Conservation (phyloP, 2,888 invertebrate genomes). For the Siphonodentalium dalli region DNA sequence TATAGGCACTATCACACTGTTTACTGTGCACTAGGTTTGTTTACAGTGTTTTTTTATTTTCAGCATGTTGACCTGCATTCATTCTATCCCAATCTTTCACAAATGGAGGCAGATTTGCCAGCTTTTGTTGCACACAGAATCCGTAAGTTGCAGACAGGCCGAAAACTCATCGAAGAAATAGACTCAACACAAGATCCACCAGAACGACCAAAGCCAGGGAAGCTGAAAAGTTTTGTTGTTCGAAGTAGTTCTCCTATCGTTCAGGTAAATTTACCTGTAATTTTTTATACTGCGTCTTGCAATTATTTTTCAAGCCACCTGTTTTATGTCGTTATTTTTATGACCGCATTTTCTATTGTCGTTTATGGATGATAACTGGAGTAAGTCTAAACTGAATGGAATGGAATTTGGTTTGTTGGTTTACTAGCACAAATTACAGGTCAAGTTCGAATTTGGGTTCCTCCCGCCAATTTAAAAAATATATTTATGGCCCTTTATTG, state of each 20-base stretch:
- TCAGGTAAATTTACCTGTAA: slow-evolving; percentile 14
- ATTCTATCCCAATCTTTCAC: slow-evolving; percentile 64
- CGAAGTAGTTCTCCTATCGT: slow-evolving; percentile 51
- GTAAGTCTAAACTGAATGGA: too few species aligned
- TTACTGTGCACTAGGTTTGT: too few species aligned
- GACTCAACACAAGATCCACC: slow-evolving; percentile 71
- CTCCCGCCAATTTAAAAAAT: too few species aligned
- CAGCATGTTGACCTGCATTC: slow-evolving; percentile 44
- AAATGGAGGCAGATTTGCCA: slow-evolving; percentile 75
- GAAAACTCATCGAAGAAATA: slow-evolving; percentile 76
- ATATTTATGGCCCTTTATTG: too few species aligned
- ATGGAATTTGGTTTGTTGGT: too few species aligned
- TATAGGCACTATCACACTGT: too few species aligned
- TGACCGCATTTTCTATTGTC: neutral
- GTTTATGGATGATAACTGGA: neutral
- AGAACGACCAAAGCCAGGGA: slow-evolving; percentile 72
- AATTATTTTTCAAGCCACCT: neutral
- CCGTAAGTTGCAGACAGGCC: slow-evolving; percentile 76
- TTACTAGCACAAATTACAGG: too few species aligned
- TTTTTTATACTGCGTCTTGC: neutral
- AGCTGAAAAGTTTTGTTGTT: slow-evolving; percentile 72
- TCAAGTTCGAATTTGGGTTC: too few species aligned
- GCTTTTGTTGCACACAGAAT: slow-evolving; percentile 87
- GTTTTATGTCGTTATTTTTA: neutral
- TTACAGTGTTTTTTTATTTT: slow-evolving; percentile 7